Evolutionary conservation across 2,888 invertebrate genomes (phyloP).

Genomic region (Eilema depressum): DNA sequence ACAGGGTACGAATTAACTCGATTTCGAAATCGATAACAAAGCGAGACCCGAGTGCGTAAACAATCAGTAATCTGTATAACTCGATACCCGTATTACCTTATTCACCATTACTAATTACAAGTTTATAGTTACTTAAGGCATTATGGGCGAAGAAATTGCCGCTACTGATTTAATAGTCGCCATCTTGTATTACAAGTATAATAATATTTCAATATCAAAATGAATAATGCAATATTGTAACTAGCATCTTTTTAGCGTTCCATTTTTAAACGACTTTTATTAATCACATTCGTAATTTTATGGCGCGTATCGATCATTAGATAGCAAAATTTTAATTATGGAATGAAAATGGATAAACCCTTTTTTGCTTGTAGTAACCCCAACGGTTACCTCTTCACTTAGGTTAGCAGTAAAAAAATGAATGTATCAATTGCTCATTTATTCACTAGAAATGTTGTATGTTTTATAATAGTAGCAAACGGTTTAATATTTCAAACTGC

Average conservation of each 20-base stretch:
- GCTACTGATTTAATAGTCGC: conserved; percentile 80
- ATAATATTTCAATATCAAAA: conserved; percentile 75
- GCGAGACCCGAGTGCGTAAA: conserved; percentile 69
- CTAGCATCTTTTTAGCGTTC: not conserved
- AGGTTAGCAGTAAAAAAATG: not conserved
- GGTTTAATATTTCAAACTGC: too few species aligned
- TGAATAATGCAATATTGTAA: conserved; percentile 57
- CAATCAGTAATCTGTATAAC: conserved; percentile 71
- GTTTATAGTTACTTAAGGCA: conserved; percentile 81
- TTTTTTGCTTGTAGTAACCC: not conserved
- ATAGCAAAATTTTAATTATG: not conserved
- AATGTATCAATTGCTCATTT: not conserved
- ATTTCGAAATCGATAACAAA: conserved; percentile 54
- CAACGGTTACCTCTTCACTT: not conserved
- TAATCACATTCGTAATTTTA: not conserved
- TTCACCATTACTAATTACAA: conserved; percentile 82
- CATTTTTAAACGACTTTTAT: conserved; percentile 5
- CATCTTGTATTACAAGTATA: conserved; percentile 65
- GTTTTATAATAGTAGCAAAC: too few species aligned
- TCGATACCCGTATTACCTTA: conserved; percentile 68
- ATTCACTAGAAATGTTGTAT: not conserved
- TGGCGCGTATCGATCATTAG: not conserved
- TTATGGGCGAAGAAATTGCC: conserved; percentile 77
- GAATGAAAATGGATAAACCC: not conserved
- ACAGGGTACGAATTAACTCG: conserved; percentile 52